Conservation (phyloP, 2,888 invertebrate species). For the Lasius fuliginosus region DNA sequence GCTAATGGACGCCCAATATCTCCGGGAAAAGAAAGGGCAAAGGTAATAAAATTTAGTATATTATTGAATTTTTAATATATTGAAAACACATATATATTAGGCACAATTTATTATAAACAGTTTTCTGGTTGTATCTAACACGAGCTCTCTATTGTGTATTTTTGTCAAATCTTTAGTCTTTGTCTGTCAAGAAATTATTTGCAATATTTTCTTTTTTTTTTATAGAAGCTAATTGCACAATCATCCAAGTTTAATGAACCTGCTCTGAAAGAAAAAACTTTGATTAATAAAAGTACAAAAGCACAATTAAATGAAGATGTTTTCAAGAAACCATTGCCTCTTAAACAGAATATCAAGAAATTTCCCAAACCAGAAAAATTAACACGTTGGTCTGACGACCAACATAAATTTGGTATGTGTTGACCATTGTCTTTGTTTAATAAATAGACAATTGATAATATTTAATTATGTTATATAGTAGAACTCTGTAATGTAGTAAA, state of each 20-base stretch:
- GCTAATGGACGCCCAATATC: slow-evolving; percentile 49
- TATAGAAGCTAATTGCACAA: slow-evolving; percentile 42
- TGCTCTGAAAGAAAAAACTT: slow-evolving; percentile 37
- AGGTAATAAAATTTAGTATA: slow-evolving; percentile 48
- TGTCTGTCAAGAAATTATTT: slow-evolving; percentile 36
- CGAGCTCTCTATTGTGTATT: neutral
- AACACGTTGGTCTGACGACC: slow-evolving; percentile 65
- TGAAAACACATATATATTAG: neutral
- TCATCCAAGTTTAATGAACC: slow-evolving; percentile 43
- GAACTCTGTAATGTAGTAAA: neutral
- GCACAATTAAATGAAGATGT: slow-evolving; percentile 54
- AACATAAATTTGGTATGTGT: slow-evolving; percentile 59
- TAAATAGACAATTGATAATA: neutral
- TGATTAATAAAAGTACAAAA: slow-evolving; percentile 55
- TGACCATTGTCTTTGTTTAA: neutral
- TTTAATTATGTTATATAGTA: neutral
- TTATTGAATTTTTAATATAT: neutral
- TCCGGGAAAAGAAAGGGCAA: slow-evolving; percentile 54
- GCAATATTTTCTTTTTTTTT: slow-evolving; percentile 12
- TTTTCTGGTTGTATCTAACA: neutral
- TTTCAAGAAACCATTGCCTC: slow-evolving; percentile 74
- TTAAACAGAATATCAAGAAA: slow-evolving; percentile 50
- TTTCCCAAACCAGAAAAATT: slow-evolving; percentile 74
- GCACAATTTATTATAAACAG: slow-evolving; percentile 3
- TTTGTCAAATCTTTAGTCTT: neutral